Conservation (phyloP, 2,888 invertebrate genomes). For the Apamea sordens region DNA sequence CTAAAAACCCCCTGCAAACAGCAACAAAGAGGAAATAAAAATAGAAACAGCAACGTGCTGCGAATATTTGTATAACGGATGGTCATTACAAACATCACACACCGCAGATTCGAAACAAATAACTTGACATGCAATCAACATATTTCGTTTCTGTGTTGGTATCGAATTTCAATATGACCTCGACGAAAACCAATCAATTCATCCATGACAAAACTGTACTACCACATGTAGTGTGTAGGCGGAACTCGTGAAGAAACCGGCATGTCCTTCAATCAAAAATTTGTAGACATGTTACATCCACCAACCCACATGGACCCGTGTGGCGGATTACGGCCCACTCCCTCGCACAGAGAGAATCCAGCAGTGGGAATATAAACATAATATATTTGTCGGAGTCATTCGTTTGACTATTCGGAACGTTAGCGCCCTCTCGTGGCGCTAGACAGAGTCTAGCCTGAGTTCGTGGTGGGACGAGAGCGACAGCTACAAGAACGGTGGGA, state of each 20-base stretch:
- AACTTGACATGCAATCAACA: not conserved
- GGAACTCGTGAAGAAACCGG: too few relatives aligned
- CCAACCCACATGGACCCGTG: not conserved
- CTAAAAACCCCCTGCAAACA: too few relatives aligned
- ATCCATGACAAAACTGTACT: not conserved
- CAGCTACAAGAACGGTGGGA: too few relatives aligned
- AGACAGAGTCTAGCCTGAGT: too few relatives aligned
- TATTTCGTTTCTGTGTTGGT: not conserved
- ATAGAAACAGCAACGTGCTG: not conserved
- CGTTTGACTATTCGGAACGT: too few relatives aligned
- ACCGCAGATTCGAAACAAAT: conserved; percentile 23
- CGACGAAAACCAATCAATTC: not conserved
- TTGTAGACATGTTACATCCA: not conserved
- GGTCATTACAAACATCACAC: not conserved
- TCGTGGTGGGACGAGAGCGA: too few relatives aligned
- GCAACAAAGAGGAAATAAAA: conserved; percentile 3
- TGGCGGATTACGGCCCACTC: not conserved
- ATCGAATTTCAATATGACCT: not conserved
- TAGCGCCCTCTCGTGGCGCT: too few relatives aligned
- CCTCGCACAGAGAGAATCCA: not conserved
- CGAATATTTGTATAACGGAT: conserved; percentile 21
- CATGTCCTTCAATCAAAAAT: not conserved
- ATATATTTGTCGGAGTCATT: too few relatives aligned
- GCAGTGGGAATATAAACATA: not conserved
- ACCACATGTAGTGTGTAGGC: not conserved